Conservation (phyloP, 2,113 vertebrate species). For the Pogona vitticeps region DNA sequence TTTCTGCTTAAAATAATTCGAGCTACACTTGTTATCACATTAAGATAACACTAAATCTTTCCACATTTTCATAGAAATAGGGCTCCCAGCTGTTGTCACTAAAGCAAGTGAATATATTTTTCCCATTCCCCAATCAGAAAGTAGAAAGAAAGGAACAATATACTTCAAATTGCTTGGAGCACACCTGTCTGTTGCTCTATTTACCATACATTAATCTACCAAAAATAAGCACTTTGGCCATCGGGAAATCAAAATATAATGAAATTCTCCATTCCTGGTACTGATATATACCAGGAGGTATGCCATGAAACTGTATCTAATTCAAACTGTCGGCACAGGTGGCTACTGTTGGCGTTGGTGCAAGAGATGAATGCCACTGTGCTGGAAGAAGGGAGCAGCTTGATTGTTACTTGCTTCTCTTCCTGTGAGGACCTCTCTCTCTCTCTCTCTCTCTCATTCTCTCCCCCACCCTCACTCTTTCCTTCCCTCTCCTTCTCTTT, state of each 20-base stretch:
- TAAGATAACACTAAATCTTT: constrained; percentile 66
- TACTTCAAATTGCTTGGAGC: constrained; percentile 43
- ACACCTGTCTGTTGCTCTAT: constrained; percentile 25
- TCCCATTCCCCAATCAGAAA: neutral
- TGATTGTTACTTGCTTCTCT: no score
- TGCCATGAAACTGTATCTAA: neutral
- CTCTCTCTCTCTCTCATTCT: no score
- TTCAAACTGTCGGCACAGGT: neutral
- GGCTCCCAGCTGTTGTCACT: constrained; percentile 64
- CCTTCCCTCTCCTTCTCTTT: no score
- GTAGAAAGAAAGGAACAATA: constrained; percentile 47
- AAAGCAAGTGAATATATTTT: constrained; percentile 49
- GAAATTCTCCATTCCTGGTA: neutral
- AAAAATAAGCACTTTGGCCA: constrained; percentile 4
- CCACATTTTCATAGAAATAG: constrained; percentile 68
- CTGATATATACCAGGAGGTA: neutral
- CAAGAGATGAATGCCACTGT: neutral
- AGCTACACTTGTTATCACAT: constrained; percentile 59
- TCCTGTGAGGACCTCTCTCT: no score
- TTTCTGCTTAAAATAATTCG: constrained; percentile 63
- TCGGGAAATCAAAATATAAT: constrained; percentile 10
- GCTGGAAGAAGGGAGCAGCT: neutral
- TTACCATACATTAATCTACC: neutral
- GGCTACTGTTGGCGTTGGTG: neutral
- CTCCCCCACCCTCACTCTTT: no score